A percentile compares a stretch with the other conserved stretches of the same genome.
Conservation (phyloP, 1,140 invertebrate species). For the Chionoecetes opilio region DNA sequence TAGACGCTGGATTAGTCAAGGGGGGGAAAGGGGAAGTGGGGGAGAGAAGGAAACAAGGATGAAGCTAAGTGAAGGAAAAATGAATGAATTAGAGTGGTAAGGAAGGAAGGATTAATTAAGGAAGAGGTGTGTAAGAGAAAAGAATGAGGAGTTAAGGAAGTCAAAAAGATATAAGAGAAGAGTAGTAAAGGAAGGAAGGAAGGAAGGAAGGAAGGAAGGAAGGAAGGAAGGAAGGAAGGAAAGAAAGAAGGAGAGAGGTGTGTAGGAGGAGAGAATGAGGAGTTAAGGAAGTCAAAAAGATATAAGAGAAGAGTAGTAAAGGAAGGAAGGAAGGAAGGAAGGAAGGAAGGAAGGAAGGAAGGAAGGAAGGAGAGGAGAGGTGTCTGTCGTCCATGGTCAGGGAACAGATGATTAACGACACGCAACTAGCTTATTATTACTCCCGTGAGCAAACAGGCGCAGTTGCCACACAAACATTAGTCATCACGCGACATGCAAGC, state of each 20-base stretch:
- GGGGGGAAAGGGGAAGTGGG: neutral
- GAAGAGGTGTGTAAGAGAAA: too few species aligned
- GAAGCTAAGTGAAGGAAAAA: neutral
- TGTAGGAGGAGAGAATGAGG: neutral
- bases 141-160: conserved; percentile 18
- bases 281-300: neutral
- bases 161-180: neutral
- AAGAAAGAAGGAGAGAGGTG: conserved; percentile 47
- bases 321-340: conserved; percentile 39
- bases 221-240: conserved; percentile 33
- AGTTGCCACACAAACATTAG: neutral
- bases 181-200: neutral
- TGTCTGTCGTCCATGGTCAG: neutral
- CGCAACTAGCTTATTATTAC: conserved; percentile 7
- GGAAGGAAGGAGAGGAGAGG: conserved; percentile 5
- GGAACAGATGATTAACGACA: neutral
- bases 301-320: neutral
- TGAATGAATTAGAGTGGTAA: neutral
- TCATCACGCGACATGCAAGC: neutral
- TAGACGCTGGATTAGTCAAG: neutral
- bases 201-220: neutral
- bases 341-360: conserved; percentile 37
- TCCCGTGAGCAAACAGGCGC: neutral
- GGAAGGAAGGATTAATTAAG: too few species aligned
- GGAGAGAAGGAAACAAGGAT: neutral